phyloP scores from a whole-genome alignment of 2,797 vertebrate genomes.

The Denticeps clupeoides region DNA sequence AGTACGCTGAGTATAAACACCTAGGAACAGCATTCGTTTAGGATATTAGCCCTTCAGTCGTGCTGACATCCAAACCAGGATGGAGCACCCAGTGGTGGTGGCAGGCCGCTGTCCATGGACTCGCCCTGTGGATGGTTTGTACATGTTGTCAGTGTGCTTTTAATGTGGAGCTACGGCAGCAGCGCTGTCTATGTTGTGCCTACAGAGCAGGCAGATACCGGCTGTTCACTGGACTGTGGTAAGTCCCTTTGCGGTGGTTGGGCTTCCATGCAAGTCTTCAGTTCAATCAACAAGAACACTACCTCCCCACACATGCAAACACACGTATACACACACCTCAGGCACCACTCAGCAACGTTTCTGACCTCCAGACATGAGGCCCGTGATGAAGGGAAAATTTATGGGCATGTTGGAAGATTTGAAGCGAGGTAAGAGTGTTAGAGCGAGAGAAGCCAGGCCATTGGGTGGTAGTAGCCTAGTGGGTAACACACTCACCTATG shows the following conservation, averaged over 20 bases:
- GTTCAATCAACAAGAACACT: conserved; percentile 13
- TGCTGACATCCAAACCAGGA: no score
- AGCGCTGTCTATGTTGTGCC: conserved; percentile 4
- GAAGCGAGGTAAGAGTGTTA: no score
- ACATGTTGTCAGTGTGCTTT: conserved; percentile 2
- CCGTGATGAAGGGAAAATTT: conserved; percentile 1
- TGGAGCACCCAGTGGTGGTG: no score
- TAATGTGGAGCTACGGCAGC: conserved; percentile 4
- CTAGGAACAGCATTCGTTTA: no score
- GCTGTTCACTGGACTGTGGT: conserved; percentile 9
- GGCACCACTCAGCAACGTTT: background rate
- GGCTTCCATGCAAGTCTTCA: conserved; percentile 3
- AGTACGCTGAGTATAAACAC: no score
- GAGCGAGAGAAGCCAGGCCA: no score
- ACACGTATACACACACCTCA: conserved; percentile 6
- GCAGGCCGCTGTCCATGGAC: background rate
- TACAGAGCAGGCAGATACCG: conserved; percentile 3
- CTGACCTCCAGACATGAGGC: background rate
- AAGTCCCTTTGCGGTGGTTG: conserved; percentile 8
- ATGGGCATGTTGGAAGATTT: background rate
- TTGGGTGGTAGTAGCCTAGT: no score
- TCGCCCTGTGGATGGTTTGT: conserved; percentile 2
- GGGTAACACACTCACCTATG: no score
- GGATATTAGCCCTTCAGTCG: no score
- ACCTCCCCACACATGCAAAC: conserved; percentile 8